Evolutionary conservation across 2,797 vertebrate species (phyloP).

Genomic region (Platyrinchus mystaceus): DNA sequence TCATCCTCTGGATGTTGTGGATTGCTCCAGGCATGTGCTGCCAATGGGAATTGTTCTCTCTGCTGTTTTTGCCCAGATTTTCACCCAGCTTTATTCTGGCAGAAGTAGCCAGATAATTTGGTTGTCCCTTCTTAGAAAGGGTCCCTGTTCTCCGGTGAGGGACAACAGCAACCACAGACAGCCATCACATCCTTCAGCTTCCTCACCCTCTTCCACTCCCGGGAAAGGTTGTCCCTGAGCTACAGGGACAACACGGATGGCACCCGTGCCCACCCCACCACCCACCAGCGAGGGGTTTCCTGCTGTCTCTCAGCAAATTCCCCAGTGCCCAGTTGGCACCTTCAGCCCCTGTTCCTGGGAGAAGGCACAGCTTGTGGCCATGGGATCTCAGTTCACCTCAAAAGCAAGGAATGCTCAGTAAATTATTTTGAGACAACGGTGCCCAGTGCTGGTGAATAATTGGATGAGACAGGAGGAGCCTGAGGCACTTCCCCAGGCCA

Average conservation of each 20-base stretch:
- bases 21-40: not conserved
- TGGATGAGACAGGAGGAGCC: conserved; percentile 1
- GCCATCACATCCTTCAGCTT: not conserved
- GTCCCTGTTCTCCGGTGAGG: not conserved
- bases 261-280: not conserved
- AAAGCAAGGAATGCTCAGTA: not conserved
- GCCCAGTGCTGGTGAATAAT: not conserved
- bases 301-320: not conserved
- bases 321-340: not conserved
- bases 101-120: not conserved
- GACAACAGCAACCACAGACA: not conserved
- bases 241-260: not conserved
- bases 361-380: not conserved
- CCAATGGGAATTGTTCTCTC: not conserved
- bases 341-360: not conserved
- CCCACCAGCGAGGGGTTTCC: not conserved
- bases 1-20: not conserved
- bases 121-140: not conserved
- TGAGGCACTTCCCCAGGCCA: not conserved
- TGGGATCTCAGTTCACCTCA: not conserved
- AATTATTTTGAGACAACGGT: not conserved
- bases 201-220: not conserved
- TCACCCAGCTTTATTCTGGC: not conserved
- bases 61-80: not conserved
- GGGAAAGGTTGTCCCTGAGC: not conserved